Conservation (phyloP, 2,113 vertebrate species). For the Martes martes region DNA sequence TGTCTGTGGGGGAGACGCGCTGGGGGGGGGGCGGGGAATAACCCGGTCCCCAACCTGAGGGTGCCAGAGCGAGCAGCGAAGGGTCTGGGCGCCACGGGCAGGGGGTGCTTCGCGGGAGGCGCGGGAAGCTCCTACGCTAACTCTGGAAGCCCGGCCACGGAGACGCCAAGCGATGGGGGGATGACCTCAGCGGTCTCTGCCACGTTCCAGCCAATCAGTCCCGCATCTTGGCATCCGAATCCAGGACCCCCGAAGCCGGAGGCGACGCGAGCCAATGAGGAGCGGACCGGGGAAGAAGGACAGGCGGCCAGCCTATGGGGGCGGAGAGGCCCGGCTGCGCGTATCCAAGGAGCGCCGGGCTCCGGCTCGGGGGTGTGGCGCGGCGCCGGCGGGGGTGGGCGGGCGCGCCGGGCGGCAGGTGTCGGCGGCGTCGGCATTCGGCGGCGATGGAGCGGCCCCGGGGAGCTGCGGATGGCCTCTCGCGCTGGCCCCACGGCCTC, state of each 20-base stretch:
- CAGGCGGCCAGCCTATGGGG: slow-evolving; percentile 59
- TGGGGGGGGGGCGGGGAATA: neutral
- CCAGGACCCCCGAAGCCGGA: slow-evolving; percentile 66
- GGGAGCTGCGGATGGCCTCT: slow-evolving; percentile 48
- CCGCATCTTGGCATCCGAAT: slow-evolving; percentile 65
- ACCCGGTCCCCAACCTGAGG: neutral
- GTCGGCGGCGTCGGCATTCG: slow-evolving; percentile 67
- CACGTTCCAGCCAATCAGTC: slow-evolving; percentile 47
- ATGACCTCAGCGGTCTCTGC: slow-evolving; percentile 65
- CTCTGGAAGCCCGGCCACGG: slow-evolving; percentile 11
- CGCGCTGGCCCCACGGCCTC: slow-evolving; percentile 55
- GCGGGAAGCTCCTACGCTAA: neutral
- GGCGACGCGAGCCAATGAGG: slow-evolving; percentile 60
- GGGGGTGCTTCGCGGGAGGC: neutral
- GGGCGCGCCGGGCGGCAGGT: slow-evolving; percentile 64
- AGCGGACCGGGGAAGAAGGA: slow-evolving; percentile 52
- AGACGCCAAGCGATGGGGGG: neutral
- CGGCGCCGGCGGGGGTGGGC: slow-evolving; percentile 69
- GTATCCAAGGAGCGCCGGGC: slow-evolving; percentile 44
- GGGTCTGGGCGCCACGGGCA: neutral
- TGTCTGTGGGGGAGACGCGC: neutral
- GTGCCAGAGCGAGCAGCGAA: neutral
- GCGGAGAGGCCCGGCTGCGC: slow-evolving; percentile 51
- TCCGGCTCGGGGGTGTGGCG: slow-evolving; percentile 65
- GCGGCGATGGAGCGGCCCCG: slow-evolving; percentile 65